Percentiles rank a stretch among this genome's conserved stretches.
Conservation (phyloP, 2,888 invertebrate species). For the Pedicia rivosa region DNA sequence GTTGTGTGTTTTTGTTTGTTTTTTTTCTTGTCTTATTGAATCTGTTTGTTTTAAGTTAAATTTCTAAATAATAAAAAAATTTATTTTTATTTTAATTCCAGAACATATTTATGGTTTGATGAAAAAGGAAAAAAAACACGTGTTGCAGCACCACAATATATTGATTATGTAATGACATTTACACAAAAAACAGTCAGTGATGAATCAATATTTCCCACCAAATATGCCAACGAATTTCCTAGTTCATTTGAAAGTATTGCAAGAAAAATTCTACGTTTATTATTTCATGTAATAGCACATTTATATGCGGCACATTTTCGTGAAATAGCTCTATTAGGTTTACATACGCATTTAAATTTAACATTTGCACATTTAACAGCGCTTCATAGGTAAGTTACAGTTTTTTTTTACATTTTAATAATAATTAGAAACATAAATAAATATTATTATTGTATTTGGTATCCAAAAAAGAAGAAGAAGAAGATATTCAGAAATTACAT, state of each 20-base stretch:
- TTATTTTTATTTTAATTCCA: conserved; percentile 29
- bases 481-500: too few species aligned
- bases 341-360: conserved; percentile 94
- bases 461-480: too few species aligned
- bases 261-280: conserved; percentile 87
- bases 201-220: conserved; percentile 94
- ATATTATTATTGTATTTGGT: too few species aligned
- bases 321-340: conserved; percentile 81
- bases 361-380: conserved; percentile 93
- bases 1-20: too few species aligned
- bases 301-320: conserved; percentile 96
- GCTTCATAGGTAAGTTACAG: conserved; percentile 38
- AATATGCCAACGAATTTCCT: conserved; percentile 93
- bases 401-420: too few species aligned
- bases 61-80: too few species aligned
- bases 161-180: conserved; percentile 98
- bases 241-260: conserved; percentile 86
- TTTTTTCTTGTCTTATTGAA: too few species aligned
- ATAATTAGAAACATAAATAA: too few species aligned
- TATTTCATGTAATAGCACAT: conserved; percentile 97
- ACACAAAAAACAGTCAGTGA: conserved; percentile 95
- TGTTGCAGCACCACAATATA: conserved; percentile 94
- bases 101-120: conserved; percentile 96
- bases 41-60: too few species aligned
- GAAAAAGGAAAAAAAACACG: conserved; percentile 97